Evolutionary conservation across 1,140 invertebrate genomes (phyloP), one percentile per base, ranked within the genome.

Genomic region (Zelostemma sp.): DNA sequence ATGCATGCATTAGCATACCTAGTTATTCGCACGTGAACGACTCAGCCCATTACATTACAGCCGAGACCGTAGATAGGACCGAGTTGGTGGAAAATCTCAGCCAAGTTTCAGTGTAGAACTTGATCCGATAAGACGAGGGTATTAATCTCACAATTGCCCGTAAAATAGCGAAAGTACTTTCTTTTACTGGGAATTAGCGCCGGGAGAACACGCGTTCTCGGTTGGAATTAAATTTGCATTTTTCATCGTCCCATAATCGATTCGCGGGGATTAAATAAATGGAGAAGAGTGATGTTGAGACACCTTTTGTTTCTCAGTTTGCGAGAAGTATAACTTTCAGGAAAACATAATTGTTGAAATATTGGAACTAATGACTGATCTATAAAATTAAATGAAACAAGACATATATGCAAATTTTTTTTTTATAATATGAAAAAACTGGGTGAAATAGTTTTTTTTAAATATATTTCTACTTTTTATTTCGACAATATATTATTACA

Each of bases 1-100:
- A 72, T 72, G 60, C 59, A 66, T 71, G 68, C 59, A 71, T 71
- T 71, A 71, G 68, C 68, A 71, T 71, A 71, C 33, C 69, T 64
- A 68, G 64, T 72, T 72, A 68, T 64, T 72, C 57, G 60, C 69
- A 68, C 60, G 69, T 72, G 69, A 72, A 72, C 69, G 51, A 72
- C 60, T 46, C 50, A 64, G 61, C 45, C 60, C 51, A 72, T 72
- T 72, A 67, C 64, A 64, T 16, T 40, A 14, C 19, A 21, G 43
- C 51, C 55, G 68, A 71, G 68, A 71, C 56, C 35, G 56, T 54
- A 63, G 69, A 67, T 68, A 72, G 54, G 48, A 21, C 43, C 18
- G 17, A 50, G 46, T 67, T 66, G 35, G 43, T 35, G 21, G 68
- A 62, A 71, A 71, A 66, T 66, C 69, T 64, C 53, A 50, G 48